phyloP scores from a whole-genome alignment of 2,888 invertebrate species.

The Drosophila paranaensis region DNA sequence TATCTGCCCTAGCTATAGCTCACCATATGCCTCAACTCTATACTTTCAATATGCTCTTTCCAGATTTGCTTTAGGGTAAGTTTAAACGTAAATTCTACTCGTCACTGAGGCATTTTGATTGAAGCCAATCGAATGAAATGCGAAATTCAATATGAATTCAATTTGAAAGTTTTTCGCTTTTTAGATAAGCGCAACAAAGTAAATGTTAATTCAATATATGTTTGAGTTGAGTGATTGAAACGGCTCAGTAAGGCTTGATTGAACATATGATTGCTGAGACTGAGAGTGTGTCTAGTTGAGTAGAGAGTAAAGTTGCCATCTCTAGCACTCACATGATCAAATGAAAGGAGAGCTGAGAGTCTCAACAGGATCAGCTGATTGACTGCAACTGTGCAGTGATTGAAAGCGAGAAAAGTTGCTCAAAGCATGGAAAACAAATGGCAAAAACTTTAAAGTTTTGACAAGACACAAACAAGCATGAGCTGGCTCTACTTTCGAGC shows the following conservation, averaged over 20 bases:
- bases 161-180: neutral
- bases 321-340: no score
- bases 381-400: neutral
- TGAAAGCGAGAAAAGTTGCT: neutral
- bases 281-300: neutral
- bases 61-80: neutral
- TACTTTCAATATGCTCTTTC: neutral
- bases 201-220: neutral
- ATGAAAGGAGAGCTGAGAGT: no score
- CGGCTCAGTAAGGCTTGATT: no score
- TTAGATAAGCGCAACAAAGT: neutral
- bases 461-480: neutral
- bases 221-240: no score
- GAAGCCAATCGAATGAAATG: constrained; percentile 10
- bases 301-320: no score
- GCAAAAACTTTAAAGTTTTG: neutral
- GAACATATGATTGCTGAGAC: neutral
- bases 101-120: constrained; percentile 22
- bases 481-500: neutral
- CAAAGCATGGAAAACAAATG: neutral
- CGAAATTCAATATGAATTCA: constrained; percentile 12
- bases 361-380: neutral
- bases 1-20: neutral
- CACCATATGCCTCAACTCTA: neutral
- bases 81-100: constrained; percentile 1